phyloP scores from a whole-genome alignment of 1,140 invertebrate species.

The Parapsyche elsis region DNA sequence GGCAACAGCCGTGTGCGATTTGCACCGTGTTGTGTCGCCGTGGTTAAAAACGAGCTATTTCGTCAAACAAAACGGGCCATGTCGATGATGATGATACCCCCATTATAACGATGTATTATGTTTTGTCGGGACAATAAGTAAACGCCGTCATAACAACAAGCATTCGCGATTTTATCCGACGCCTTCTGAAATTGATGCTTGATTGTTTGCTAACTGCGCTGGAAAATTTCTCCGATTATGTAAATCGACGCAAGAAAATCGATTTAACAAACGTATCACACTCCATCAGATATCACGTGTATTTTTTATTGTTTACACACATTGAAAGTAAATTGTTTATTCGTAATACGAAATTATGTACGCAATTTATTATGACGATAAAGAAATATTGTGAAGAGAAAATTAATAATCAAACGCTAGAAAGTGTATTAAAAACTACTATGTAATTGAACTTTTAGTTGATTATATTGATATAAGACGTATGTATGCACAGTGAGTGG shows the following conservation, averaged over 20 bases:
- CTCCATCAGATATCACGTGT: not conserved
- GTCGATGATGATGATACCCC: too few relatives aligned
- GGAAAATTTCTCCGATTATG: constrained; percentile 25
- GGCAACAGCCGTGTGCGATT: not conserved
- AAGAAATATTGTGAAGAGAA: not conserved
- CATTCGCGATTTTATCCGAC: too few relatives aligned
- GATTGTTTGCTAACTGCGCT: not conserved
- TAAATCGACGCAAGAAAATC: constrained; percentile 14
- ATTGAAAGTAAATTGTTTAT: constrained; percentile 23
- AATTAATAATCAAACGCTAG: too few relatives aligned
- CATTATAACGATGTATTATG: too few relatives aligned
- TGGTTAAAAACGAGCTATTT: not conserved
- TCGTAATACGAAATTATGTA: not conserved
- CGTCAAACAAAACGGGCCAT: not conserved
- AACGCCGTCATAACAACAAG: too few relatives aligned
- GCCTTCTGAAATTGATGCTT: too few relatives aligned
- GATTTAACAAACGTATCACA: not conserved
- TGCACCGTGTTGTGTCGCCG: not conserved
- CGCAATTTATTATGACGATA: not conserved
- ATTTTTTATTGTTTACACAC: not conserved
- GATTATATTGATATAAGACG: not conserved
- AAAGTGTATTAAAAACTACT: too few relatives aligned
- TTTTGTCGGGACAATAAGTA: too few relatives aligned
- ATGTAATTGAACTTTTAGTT: constrained; percentile 10
- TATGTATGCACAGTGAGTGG: not conserved